These are phyloP conservation scores for Agrypnia vestita DNA, from an alignment of 1,140 invertebrate genomes.

Conservation along the genomic window DNA sequence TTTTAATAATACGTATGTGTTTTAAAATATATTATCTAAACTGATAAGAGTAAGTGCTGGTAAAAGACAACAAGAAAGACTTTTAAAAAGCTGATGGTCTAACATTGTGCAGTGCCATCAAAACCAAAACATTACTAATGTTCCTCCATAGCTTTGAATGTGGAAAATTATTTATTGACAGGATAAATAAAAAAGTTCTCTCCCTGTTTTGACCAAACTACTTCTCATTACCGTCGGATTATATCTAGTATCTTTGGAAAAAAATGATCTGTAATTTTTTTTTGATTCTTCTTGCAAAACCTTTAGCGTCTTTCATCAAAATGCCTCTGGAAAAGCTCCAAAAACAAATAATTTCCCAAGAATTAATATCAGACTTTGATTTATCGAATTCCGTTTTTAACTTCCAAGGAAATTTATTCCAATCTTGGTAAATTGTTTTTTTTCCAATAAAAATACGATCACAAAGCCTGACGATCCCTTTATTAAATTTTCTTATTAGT, in stretches of 20 bases:
- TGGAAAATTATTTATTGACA: background rate
- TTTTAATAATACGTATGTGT: too few relatives aligned
- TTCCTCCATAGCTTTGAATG: background rate
- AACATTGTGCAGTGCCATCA: too few relatives aligned
- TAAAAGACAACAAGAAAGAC: too few relatives aligned
- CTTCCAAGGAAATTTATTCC: slow-evolving; percentile 23
- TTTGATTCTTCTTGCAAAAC: too few relatives aligned
- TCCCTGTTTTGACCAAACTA: background rate
- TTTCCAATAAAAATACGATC: slow-evolving; percentile 42
- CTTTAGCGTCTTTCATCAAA: too few relatives aligned
- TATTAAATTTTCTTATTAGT: slow-evolving; percentile 48
- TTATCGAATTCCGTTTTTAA: slow-evolving; percentile 6
- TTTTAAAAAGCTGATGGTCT: too few relatives aligned
- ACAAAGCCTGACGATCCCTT: slow-evolving; percentile 3
- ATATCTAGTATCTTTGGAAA: background rate
- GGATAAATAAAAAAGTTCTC: background rate
- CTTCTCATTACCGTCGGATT: background rate
- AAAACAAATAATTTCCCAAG: slow-evolving; percentile 22
- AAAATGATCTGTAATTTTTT: too few relatives aligned
- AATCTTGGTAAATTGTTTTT: slow-evolving; percentile 34
- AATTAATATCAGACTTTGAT: slow-evolving; percentile 17
- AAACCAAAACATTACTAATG: too few relatives aligned
- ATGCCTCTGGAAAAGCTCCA: background rate
- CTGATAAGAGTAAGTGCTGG: too few relatives aligned
- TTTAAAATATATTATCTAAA: too few relatives aligned